These are phyloP conservation scores for Notiomystis cincta DNA, from an alignment of 2,113 vertebrate genomes.

Conservation along the genomic window DNA sequence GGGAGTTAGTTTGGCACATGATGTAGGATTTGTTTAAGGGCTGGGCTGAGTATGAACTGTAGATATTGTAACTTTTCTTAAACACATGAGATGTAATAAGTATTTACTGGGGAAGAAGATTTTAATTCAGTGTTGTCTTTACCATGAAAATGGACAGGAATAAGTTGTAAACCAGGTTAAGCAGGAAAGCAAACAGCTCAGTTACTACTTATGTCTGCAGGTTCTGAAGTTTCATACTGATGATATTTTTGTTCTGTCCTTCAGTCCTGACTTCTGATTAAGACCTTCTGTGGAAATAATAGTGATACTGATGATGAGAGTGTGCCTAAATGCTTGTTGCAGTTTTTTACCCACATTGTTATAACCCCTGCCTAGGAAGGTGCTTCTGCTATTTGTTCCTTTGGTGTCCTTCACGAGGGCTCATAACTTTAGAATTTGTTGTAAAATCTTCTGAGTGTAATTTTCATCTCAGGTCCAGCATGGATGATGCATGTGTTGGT, in stretches of 20 bases:
- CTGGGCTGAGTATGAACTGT: neutral
- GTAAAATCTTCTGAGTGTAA: neutral
- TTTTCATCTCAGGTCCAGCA: neutral
- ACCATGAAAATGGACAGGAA: neutral
- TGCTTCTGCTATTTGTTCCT: neutral
- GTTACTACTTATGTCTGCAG: fast-evolving
- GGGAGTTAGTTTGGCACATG: neutral
- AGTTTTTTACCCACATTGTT: neutral
- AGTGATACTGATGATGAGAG: neutral
- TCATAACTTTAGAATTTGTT: neutral
- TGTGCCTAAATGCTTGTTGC: neutral
- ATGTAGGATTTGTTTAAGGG: neutral
- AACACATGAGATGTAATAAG: neutral
- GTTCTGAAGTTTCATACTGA: neutral
- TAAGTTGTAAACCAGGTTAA: neutral
- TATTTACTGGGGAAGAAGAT: neutral
- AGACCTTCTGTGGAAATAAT: neutral
- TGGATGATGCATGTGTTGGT: neutral
- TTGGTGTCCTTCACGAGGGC: neutral
- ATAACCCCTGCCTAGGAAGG: neutral
- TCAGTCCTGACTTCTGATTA: neutral
- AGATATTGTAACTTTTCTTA: neutral
- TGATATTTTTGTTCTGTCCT: neutral
- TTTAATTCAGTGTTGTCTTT: neutral
- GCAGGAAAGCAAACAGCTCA: neutral